Base-by-base conservation (phyloP, 53 echinoderm and acorn worm genomes). In the Echinarachnius parma region DNA sequence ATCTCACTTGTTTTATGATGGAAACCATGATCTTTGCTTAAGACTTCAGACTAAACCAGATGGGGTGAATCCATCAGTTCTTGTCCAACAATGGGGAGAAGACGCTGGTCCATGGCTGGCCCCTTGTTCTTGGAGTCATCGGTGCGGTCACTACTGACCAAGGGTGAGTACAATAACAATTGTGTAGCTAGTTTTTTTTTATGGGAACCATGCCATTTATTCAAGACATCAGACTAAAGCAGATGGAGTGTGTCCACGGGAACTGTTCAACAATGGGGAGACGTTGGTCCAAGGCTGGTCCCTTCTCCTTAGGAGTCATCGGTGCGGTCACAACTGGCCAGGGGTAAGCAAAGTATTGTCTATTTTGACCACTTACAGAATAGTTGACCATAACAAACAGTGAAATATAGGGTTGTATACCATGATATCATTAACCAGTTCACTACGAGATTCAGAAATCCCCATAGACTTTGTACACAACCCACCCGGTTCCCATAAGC, bases 111-210 rank as follows among this genome's bases (percentile, higher is more conserved):
- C 96, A 95, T 59, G 96, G 96, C 32, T 95, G 96, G 96, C 96
- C 96, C n/a, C 82, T 95, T 46, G 84, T 95, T 20, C 62, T 95
- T n/a, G 91, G 90, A 22, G 96, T 95, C 10, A 88, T 95, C 35
- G 96, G 96, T 3, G 91, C 91, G n/a, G 96, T 95, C 0, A 85
- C 96, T 18, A 82, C 87, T 25, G 96, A 95, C 48, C 96, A 95
- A 54, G 96, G 96, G 96, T 95, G 82, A 60, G 84, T 35, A 36
- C n/a, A n/a, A n/a, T n/a, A n/a, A n/a, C n/a, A n/a, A n/a, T n/a
- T n/a, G n/a, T n/a, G n/a, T n/a, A n/a, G n/a, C n/a, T n/a, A n/a
- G n/a, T n/a, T n/a, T n/a, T n/a, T n/a, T n/a, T n/a, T n/a, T n/a
- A n/a, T n/a, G n/a, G n/a, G n/a, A n/a, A n/a, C n/a, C n/a, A n/a